Evolutionary conservation across 2,888 invertebrate species (phyloP).

Genomic region (Drosophila kuntzei): DNA sequence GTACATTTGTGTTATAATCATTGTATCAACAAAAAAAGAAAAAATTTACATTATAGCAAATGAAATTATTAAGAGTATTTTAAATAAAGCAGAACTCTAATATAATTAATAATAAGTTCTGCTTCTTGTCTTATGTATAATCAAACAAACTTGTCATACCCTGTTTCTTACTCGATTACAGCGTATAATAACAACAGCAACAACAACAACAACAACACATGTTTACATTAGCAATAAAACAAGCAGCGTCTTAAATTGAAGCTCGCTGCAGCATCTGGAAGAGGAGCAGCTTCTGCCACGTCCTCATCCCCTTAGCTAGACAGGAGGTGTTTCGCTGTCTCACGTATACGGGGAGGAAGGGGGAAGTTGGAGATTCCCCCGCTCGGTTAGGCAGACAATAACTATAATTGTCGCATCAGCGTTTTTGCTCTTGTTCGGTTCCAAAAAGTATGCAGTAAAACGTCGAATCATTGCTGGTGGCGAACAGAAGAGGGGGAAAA

Average conservation of each 20-base stretch:
- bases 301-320: slow-evolving; percentile 6
- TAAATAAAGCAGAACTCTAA: too few relatives aligned
- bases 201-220: slow-evolving; percentile 41
- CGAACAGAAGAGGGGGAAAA: not conserved
- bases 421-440: slow-evolving; percentile 52
- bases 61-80: too few relatives aligned
- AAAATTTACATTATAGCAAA: too few relatives aligned
- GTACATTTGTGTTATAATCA: too few relatives aligned
- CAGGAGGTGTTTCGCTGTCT: slow-evolving; percentile 49
- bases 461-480: slow-evolving; percentile 53
- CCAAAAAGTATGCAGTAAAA: slow-evolving; percentile 68
- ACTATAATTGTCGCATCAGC: slow-evolving; percentile 80
- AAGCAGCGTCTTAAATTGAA: slow-evolving; percentile 58
- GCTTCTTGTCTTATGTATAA: not conserved
- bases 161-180: not conserved
- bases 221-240: slow-evolving; percentile 75
- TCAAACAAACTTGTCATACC: not conserved
- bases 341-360: slow-evolving; percentile 52
- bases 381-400: slow-evolving; percentile 73
- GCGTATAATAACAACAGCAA: slow-evolving; percentile 22
- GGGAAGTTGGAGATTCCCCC: slow-evolving; percentile 29
- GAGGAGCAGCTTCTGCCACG: slow-evolving; percentile 35
- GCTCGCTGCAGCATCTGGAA: slow-evolving; percentile 31
- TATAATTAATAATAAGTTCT: too few relatives aligned
- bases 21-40: too few relatives aligned